Evolutionary conservation across 2,888 invertebrate species (phyloP), one percentile per base, ranked within the genome.

Genomic region (Dione juno): DNA sequence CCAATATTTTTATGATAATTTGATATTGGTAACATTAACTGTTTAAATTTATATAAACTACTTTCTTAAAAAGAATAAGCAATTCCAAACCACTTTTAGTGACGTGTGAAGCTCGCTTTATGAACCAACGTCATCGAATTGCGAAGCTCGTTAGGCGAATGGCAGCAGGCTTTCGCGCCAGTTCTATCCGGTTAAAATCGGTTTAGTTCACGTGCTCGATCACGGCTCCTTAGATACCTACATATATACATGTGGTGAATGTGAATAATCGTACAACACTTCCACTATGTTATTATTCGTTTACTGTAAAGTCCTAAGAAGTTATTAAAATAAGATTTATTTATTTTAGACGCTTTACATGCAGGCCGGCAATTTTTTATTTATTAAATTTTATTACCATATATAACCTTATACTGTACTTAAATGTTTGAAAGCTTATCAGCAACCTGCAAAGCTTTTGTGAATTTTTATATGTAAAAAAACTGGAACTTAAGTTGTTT

Each of bases 131-230:
- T 66, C 43, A 61, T 66, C 41, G 28, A 19, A 54, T 19, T 21
- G 45, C 21, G 63, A 66, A 67, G 69, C 71, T 71, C 54, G 57
- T 21, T 65, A 19, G 45, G 37, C 68, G 68, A 68, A 35, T 68
- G 16, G 43, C n/a, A n/a, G 64, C 64, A 81, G 82, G 82, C 82
- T 82, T 80, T 79, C 68, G 73, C 66, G 75, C 72, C 80, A 75
- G 81, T 75, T 78, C 57, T 10, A 73, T 69, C 82, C 76, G 78
- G 82, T 79, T 80, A 8, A 6, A 69, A 68, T 79, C 80, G 52
- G 77, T 82, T 78, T 10, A 43, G 14, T 53, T 50, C 67, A 72
- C 43, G 50, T 69, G 54, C 10, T 50, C 57, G 54, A 53, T 53
- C 53, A 54, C 68, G 41, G 63, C 61, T 45, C 52, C 28, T 35